phyloP scores from a whole-genome alignment of 2,888 invertebrate genomes.

The Drosophila neutralis region DNA sequence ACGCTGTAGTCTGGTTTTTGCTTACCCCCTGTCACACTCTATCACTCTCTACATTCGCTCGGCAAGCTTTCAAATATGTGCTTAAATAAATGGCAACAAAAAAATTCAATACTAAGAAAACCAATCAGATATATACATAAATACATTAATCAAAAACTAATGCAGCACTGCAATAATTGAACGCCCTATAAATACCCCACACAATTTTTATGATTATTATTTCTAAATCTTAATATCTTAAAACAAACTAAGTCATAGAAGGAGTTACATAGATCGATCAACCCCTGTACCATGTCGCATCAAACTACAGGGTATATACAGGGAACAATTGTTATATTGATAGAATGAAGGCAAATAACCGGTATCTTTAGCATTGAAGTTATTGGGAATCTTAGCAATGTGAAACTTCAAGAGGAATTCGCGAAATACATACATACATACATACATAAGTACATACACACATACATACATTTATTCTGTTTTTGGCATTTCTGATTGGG shows the following conservation, averaged over 20 bases:
- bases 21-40: neutral
- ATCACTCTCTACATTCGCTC: neutral
- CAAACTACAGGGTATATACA: neutral
- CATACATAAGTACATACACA: neutral
- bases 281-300: neutral
- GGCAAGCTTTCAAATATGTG: neutral
- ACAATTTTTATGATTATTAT: neutral
- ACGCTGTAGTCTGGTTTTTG: neutral
- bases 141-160: slow-evolving; percentile 21
- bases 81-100: slow-evolving; percentile 31
- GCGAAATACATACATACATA: slow-evolving; percentile 8
- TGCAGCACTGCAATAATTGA: neutral
- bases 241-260: neutral
- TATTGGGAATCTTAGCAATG: slow-evolving; percentile 2
- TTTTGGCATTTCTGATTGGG: neutral
- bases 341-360: neutral
- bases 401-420: slow-evolving; percentile 9
- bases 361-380: neutral
- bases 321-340: neutral
- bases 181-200: neutral
- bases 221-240: neutral
- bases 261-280: neutral
- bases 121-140: slow-evolving; percentile 7
- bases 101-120: neutral
- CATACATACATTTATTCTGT: neutral